phyloP scores from a whole-genome alignment of 2,888 invertebrate genomes.

The Polylopha cassiicola region DNA sequence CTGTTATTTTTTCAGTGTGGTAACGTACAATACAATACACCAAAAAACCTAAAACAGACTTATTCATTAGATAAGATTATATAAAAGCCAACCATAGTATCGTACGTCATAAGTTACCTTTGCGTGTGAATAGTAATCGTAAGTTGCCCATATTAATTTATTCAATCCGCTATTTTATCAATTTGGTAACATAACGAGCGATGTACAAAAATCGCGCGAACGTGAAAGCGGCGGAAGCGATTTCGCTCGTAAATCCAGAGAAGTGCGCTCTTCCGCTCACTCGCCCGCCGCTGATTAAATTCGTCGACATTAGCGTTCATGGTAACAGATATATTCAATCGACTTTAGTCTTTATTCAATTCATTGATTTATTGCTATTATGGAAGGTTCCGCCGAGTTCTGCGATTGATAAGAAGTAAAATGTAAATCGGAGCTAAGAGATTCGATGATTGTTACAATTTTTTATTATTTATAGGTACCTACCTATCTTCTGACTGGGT shows the following conservation, averaged over 20 bases:
- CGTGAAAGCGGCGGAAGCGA: conserved; percentile 48
- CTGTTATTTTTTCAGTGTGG: too few relatives aligned
- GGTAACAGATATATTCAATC: conserved; percentile 53
- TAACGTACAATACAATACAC: too few relatives aligned
- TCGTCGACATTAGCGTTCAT: conserved; percentile 56
- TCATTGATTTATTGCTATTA: conserved; percentile 39
- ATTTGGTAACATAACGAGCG: conserved; percentile 20
- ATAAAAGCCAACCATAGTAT: too few relatives aligned
- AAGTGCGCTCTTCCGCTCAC: conserved; percentile 44
- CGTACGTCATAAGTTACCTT: too few relatives aligned
- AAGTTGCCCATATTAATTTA: conserved; percentile 15
- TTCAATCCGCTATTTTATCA: conserved; percentile 20
- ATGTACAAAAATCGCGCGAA: conserved; percentile 27
- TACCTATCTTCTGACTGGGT: too few relatives aligned
- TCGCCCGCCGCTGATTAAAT: conserved; percentile 53
- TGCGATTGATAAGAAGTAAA: conserved; percentile 6
- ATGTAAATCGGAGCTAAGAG: conserved; percentile 1
- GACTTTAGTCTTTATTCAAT: conserved; percentile 41
- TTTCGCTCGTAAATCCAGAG: conserved; percentile 55
- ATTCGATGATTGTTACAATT: too few relatives aligned
- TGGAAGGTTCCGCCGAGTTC: conserved; percentile 6
- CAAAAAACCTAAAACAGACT: too few relatives aligned
- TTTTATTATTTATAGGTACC: too few relatives aligned
- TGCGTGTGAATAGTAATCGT: too few relatives aligned
- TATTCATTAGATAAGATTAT: too few relatives aligned